A percentile compares a stretch with the other conserved stretches of the same genome.
Evolutionary conservation across 2,113 vertebrate genomes (phyloP).

Genomic region (Tupaia tana): DNA sequence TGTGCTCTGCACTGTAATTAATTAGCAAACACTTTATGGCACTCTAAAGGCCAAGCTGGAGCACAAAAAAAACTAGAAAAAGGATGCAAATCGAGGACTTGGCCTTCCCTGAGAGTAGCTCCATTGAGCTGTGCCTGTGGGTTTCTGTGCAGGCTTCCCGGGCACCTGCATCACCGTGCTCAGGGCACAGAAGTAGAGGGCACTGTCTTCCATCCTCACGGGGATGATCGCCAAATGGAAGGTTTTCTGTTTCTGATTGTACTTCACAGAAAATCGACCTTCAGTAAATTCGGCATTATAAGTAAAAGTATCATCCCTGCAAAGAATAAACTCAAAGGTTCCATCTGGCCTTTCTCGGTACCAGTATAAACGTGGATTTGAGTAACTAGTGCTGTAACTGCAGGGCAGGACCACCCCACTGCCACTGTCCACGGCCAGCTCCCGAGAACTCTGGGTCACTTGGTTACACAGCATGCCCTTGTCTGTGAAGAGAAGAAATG

Average conservation of each 20-base stretch:
- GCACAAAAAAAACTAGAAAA: background rate
- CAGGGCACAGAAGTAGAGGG: conserved; percentile 52
- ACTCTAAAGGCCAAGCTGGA: background rate
- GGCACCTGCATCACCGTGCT: background rate
- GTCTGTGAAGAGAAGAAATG: conserved; percentile 55
- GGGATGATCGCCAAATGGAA: conserved; percentile 70
- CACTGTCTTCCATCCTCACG: conserved; percentile 7
- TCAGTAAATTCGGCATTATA: background rate
- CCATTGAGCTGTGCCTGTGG: background rate
- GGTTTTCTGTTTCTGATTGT: rapidly evolving
- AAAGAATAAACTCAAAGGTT: conserved; percentile 62
- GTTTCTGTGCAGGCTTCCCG: conserved; percentile 46
- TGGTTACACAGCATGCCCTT: background rate
- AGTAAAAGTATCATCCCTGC: rapidly evolving
- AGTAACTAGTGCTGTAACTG: rapidly evolving
- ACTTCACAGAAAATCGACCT: conserved; percentile 43
- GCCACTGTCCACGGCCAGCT: background rate
- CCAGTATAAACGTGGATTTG: conserved; percentile 61
- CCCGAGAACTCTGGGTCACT: background rate
- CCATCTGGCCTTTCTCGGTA: background rate
- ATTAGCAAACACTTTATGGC: background rate
- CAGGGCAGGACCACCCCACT: background rate
- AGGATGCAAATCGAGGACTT: rapidly evolving
- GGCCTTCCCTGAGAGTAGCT: background rate
- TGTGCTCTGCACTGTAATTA: background rate